These are phyloP conservation scores for Chironomus tentans DNA, from an alignment of 2,888 invertebrate species.

Conservation along the genomic window DNA sequence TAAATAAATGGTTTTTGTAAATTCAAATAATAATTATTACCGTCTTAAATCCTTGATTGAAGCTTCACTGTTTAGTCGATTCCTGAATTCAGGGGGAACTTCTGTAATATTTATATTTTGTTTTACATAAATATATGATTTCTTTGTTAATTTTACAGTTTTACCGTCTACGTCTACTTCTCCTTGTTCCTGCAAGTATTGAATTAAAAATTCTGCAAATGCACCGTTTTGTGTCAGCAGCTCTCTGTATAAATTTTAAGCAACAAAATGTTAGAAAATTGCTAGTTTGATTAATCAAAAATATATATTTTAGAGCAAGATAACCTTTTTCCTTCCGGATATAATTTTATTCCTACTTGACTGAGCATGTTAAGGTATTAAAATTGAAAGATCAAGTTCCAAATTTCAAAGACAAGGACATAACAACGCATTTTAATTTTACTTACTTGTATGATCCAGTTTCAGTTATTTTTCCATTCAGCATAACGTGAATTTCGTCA, in stretches of 20 bases:
- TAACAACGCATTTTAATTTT: not conserved
- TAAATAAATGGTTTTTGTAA: too few species aligned
- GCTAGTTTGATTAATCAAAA: too few species aligned
- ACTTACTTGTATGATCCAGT: slow-evolving; percentile 43
- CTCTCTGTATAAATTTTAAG: slow-evolving; percentile 46
- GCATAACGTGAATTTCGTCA: slow-evolving; percentile 48
- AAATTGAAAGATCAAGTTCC: too few species aligned
- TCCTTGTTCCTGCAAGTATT: slow-evolving; percentile 32
- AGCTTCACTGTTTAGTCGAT: not conserved
- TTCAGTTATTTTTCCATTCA: slow-evolving; percentile 47
- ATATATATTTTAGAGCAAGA: too few species aligned
- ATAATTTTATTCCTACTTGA: too few species aligned
- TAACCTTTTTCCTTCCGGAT: too few species aligned
- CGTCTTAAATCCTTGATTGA: not conserved
- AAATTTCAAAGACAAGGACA: not conserved
- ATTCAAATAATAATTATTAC: too few species aligned
- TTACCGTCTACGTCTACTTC: slow-evolving; percentile 40
- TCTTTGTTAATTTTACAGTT: not conserved
- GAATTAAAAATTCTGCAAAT: slow-evolving; percentile 35
- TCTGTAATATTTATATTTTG: not conserved
- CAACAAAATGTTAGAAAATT: not conserved
- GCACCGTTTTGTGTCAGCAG: slow-evolving; percentile 67
- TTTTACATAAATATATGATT: not conserved
- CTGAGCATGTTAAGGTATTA: too few species aligned
- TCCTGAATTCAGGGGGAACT: not conserved